These are phyloP conservation scores for Galerucella calmariensis DNA, from an alignment of 2,888 invertebrate species.

Conservation along the genomic window DNA sequence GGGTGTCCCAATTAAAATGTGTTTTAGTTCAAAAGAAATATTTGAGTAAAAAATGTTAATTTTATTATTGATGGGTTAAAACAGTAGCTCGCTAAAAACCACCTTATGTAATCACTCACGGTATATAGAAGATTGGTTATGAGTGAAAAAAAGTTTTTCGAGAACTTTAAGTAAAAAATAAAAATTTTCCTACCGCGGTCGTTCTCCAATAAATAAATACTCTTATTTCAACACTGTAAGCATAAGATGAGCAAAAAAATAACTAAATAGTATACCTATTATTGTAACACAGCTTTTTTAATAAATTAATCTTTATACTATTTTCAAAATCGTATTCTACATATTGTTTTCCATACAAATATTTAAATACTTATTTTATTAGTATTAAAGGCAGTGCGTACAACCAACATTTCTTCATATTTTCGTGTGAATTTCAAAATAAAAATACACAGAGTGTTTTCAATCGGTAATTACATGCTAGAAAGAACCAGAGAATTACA, in stretches of 20 bases:
- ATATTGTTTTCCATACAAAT: slow-evolving; percentile 18
- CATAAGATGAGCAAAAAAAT: slow-evolving; percentile 56
- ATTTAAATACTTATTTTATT: slow-evolving; percentile 35
- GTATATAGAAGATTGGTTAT: no score
- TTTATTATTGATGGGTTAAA: no score
- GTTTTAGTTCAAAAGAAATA: no score
- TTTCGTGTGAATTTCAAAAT: background rate
- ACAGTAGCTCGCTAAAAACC: no score
- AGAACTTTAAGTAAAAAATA: no score
- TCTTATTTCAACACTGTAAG: slow-evolving; percentile 52
- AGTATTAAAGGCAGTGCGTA: slow-evolving; percentile 42
- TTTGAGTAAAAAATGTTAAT: no score
- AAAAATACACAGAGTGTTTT: background rate
- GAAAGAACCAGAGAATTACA: no score
- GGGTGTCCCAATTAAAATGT: no score
- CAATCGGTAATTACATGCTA: background rate
- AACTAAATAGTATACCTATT: slow-evolving; percentile 49
- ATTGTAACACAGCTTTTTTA: slow-evolving; percentile 57
- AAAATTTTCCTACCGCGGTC: background rate
- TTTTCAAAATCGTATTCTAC: slow-evolving; percentile 24
- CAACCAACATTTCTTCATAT: slow-evolving; percentile 28
- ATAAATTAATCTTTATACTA: slow-evolving; percentile 44
- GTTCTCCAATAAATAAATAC: slow-evolving; percentile 55
- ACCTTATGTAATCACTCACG: no score
- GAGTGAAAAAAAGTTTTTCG: no score